Conservation (phyloP, 92 coral and sea anemone genomes). For the Parazoanthus swiftii region DNA sequence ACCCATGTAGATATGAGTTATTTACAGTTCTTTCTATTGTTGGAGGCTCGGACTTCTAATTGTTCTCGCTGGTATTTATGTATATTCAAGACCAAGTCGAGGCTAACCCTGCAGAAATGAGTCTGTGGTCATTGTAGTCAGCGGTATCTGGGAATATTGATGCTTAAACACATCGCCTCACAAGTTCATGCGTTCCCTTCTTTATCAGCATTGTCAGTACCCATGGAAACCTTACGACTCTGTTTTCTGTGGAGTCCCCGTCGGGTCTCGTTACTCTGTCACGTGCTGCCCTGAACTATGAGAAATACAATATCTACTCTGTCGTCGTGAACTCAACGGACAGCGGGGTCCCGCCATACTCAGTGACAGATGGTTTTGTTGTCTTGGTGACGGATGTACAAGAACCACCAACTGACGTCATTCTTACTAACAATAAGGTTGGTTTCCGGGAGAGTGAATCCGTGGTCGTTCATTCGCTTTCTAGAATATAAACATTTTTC, state of each 20-base stretch:
- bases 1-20: too few relatives aligned
- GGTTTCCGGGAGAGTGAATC: background rate
- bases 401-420: slow-evolving; percentile 78
- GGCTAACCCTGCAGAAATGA: too few relatives aligned
- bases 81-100: too few relatives aligned
- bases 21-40: too few relatives aligned
- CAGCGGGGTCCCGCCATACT: slow-evolving; percentile 86
- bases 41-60: too few relatives aligned
- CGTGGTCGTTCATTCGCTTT: background rate
- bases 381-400: slow-evolving; percentile 75
- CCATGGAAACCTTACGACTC: slow-evolving; percentile 47
- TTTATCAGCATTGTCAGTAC: slow-evolving; percentile 8
- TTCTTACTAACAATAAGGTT: slow-evolving; percentile 64
- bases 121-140: too few relatives aligned
- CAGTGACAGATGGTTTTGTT: slow-evolving; percentile 66
- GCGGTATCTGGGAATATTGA: too few relatives aligned
- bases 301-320: slow-evolving; percentile 61
- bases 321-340: slow-evolving; percentile 71
- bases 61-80: too few relatives aligned
- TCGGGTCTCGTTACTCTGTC: slow-evolving; percentile 64
- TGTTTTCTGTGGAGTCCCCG: slow-evolving; percentile 67
- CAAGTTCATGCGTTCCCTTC: background rate
- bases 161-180: too few relatives aligned
- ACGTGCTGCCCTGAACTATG: slow-evolving; percentile 71
- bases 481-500: too few relatives aligned